Base-by-base conservation (phyloP, 2,888 invertebrate species). In the Oasisia sp. region DNA sequence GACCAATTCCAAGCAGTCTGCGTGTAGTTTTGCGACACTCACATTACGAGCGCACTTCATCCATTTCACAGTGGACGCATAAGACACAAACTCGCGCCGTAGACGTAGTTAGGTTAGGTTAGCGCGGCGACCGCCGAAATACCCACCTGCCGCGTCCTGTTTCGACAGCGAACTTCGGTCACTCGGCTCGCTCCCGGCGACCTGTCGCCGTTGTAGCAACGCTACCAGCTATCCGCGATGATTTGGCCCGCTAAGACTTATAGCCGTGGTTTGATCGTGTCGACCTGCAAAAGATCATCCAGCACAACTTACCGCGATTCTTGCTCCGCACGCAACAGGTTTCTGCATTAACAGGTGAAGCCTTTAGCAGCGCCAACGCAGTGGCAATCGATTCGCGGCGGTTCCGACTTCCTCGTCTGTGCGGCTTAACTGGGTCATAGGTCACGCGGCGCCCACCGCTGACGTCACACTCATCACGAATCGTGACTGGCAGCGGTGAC, bases 231-330 rank as follows among this genome's bases (percentile, higher is more conserved):
- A 8, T 74, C 5, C 5, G 27, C 74, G 74, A 74, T n/a, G 74
- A n/a, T 27, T 74, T 74, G 74, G 19, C 74, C 74, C 56, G 38
- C 50, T 50, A 74, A 74, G 14, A 74, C 74, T 74, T 74, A 3
- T 74, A 74, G 74, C 56, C 2, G 19, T 8, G 11, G 56, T 19
- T 56, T 56, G 19, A 4, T 19, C 74, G n/a, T 74, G 27, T 27
- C 74, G 74, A 74, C n/a, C 14, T 74, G 74, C 74, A n/a, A n/a
- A 74, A 74, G 74, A 74, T 74, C 74, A 74, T 74, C 74, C 5
- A 27, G 74, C 74, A 74, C 74, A 74, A 74, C 74, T 74, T 74
- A 74, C 74, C 74, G 74, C 74, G 74, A 74, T 74, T 74, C 74
- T 74, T 74, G 74, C 74, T 74, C 74, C 74, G 74, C 4, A 74